Evolutionary conservation across 2,113 vertebrate species (phyloP), one percentile per base, ranked within the genome.

Genomic region (Sapayoa aenigma): DNA sequence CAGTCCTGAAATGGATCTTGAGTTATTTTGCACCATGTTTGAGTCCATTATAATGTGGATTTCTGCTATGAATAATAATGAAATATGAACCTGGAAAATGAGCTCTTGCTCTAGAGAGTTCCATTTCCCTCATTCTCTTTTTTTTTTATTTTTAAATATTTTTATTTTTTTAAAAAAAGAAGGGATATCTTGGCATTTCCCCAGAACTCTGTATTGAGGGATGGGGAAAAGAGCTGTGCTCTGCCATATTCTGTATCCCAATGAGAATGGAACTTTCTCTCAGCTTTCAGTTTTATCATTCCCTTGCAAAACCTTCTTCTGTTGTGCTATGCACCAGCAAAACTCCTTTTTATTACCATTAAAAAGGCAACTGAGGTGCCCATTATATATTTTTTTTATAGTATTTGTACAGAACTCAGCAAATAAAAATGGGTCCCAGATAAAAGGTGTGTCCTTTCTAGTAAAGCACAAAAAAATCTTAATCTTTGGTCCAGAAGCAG

Each of bases 391-490:
- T 73, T 55, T 55, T 80, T 49, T 84, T 90, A 89, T 63, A 91
- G 62, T 73, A 82, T 95, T 95, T 95, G 84, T 66, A 91, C 88
- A 94, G 89, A 94, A 96, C 97, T 97, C 96, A 97, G 97, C 97
- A 97, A 96, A 98, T 97, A 97, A 97, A 97, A 97, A 83, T 13
- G 5, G 69, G 93, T 79, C 96, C 96, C 16, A 3, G 93, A 93
- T 91, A 67, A 96, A 97, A 98, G 97, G 97, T 97, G 97, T 97
- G 96, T 95, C 97, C 96, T 98, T 97, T 97, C 98, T 97, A 96
- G 97, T 94, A 97, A 98, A 97, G 95, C 97, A 98, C 95, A 98
- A 98, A 98, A 98, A 98, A 98, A 97, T 97, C 98, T 98, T 98
- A 98, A 98, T 98, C 97, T 98, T 98, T 97, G 97, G 92, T 97